Conservation (phyloP, 2,113 vertebrate genomes). For the Brienomyrus longianalis region DNA sequence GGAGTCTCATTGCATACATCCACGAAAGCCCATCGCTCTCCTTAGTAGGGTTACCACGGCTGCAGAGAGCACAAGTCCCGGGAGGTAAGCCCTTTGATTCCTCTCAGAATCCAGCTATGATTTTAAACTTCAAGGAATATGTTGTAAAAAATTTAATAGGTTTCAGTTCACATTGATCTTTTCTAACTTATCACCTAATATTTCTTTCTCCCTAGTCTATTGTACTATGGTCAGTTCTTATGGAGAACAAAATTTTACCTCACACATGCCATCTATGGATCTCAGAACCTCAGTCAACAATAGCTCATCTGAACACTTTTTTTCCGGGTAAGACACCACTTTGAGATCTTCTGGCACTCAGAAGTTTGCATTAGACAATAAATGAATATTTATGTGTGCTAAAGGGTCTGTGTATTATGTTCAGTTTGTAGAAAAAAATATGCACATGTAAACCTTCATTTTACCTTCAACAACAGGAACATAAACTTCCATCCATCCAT, state of each 20-base stretch:
- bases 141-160: not conserved
- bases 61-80: constrained; percentile 35
- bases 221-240: not conserved
- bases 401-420: not conserved
- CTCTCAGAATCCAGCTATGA: not conserved
- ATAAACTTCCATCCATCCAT: too few relatives aligned
- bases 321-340: constrained; percentile 26
- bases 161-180: not conserved
- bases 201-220: constrained; percentile 22
- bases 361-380: not conserved
- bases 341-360: not conserved
- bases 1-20: constrained; percentile 50
- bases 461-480: not conserved
- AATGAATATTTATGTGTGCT: not conserved
- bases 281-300: not conserved
- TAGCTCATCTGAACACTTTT: not conserved
- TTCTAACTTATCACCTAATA: not conserved
- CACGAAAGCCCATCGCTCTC: constrained; percentile 48
- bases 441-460: not conserved
- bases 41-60: constrained; percentile 49
- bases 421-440: not conserved
- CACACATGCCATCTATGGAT: constrained; percentile 13
- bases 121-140: not conserved
- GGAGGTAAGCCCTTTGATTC: not conserved
- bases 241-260: not conserved